Evolutionary conservation across 2,113 vertebrate species (phyloP).

Genomic region (Periophthalmus modestus): DNA sequence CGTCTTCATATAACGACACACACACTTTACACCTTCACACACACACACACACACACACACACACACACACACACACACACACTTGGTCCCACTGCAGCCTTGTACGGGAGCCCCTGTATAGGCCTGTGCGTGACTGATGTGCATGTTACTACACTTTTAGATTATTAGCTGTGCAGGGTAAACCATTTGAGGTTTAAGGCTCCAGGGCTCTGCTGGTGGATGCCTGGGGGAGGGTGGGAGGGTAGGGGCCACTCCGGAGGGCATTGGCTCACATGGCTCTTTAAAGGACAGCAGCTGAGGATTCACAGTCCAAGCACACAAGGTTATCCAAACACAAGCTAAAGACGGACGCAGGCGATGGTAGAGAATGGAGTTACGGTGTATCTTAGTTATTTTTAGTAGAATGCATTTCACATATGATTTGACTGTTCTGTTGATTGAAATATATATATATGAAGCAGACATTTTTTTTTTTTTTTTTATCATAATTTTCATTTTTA

Average conservation of each 20-base stretch:
- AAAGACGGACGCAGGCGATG: slow-evolving; percentile 4
- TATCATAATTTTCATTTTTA: no score
- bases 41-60: no score
- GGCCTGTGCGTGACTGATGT: slow-evolving; percentile 23
- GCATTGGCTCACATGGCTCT: slow-evolving; percentile 31
- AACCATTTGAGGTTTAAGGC: slow-evolving; percentile 67
- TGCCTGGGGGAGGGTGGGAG: slow-evolving; percentile 32
- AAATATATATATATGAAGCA: no score
- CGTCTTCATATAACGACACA: no score
- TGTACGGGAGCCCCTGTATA: neutral
- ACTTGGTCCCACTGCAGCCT: no score
- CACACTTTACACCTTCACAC: no score
- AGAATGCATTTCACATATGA: no score
- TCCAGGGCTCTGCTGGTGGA: slow-evolving; percentile 26
- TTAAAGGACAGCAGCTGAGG: slow-evolving; percentile 41
- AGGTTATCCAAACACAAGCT: neutral
- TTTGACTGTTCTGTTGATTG: no score
- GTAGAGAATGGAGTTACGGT: no score
- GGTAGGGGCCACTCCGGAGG: slow-evolving; percentile 36
- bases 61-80: no score
- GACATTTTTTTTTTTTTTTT: no score
- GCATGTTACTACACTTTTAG: slow-evolving; percentile 42
- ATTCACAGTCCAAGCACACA: neutral
- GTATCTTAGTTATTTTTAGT: no score
- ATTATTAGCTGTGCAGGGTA: slow-evolving; percentile 66